Conservation (phyloP, 2,797 vertebrate species). For the Pagetopsis macropterus region DNA sequence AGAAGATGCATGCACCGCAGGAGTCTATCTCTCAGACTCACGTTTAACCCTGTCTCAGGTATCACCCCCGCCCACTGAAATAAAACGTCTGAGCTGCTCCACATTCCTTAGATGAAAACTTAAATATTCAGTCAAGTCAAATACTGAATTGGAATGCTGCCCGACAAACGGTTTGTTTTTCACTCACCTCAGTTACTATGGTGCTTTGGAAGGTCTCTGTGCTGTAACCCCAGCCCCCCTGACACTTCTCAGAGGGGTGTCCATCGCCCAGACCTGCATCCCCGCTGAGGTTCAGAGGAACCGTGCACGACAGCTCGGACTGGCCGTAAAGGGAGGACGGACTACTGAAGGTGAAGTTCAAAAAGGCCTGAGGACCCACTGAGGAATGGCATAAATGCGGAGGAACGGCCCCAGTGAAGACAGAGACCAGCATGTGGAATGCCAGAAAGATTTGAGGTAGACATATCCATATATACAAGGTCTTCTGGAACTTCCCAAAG, state of each 20-base stretch:
- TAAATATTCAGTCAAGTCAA: background rate
- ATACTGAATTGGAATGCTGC: background rate
- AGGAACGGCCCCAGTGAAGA: slow-evolving; percentile 79
- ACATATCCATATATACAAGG: slow-evolving; percentile 80
- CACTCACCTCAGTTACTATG: slow-evolving; percentile 77
- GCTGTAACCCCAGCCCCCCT: slow-evolving; percentile 77
- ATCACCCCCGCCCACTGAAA: slow-evolving; percentile 18
- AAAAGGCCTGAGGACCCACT: background rate
- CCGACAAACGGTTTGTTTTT: background rate
- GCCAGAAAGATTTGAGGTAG: slow-evolving; percentile 81
- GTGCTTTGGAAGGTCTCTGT: slow-evolving; percentile 76
- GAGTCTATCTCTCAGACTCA: slow-evolving; percentile 20
- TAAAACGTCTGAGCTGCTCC: slow-evolving; percentile 14
- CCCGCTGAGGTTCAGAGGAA: slow-evolving; percentile 57
- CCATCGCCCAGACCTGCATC: slow-evolving; percentile 1
- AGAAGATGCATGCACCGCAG: slow-evolving; percentile 32
- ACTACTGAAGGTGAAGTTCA: slow-evolving; percentile 55
- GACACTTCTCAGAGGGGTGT: slow-evolving; percentile 46
- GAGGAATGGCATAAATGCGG: slow-evolving; percentile 72
- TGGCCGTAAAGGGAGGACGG: background rate
- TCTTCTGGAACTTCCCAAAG: slow-evolving; percentile 82
- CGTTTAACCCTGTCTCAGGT: slow-evolving; percentile 21
- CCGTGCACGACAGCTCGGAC: slow-evolving; percentile 44
- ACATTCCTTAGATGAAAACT: slow-evolving; percentile 23
- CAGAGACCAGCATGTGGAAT: slow-evolving; percentile 80